These are phyloP conservation scores for Epizoanthus ramosus DNA, from an alignment of 92 coral and sea anemone species.

Conservation along the genomic window DNA sequence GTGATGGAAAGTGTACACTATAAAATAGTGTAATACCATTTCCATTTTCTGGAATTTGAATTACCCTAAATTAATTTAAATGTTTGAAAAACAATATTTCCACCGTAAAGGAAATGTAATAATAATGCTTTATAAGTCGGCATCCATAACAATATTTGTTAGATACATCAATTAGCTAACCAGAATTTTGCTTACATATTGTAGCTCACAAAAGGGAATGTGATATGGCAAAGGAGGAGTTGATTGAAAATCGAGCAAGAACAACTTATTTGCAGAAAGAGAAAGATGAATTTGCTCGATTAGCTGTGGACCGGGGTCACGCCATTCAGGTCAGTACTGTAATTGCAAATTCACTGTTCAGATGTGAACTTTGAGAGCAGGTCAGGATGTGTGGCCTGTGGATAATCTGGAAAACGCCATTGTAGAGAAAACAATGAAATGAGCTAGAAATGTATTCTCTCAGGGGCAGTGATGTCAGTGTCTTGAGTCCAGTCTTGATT, in stretches of 20 bases:
- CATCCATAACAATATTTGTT: no score
- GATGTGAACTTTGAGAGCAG: no score
- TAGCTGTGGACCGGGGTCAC: slow-evolving; percentile 79
- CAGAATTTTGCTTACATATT: background rate
- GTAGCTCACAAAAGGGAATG: slow-evolving; percentile 56
- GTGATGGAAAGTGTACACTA: no score
- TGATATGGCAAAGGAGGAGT: slow-evolving; percentile 38
- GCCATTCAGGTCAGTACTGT: slow-evolving; percentile 62
- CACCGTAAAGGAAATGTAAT: no score
- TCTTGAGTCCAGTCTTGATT: background rate
- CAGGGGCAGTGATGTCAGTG: background rate
- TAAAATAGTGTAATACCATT: no score
- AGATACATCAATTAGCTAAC: background rate
- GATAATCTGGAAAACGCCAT: no score
- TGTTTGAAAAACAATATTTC: no score
- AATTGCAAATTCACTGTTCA: no score
- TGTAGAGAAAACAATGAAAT: background rate
- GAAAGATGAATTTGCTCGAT: slow-evolving; percentile 74
- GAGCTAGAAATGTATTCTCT: background rate
- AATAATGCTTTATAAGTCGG: no score
- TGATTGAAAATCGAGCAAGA: slow-evolving; percentile 53
- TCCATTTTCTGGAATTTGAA: no score
- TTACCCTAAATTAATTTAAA: no score
- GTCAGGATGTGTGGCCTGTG: no score
- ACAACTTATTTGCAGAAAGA: slow-evolving; percentile 56